Evolutionary conservation across 2,797 vertebrate species (phyloP).

Genomic region (Halcyon smyrnensis): DNA sequence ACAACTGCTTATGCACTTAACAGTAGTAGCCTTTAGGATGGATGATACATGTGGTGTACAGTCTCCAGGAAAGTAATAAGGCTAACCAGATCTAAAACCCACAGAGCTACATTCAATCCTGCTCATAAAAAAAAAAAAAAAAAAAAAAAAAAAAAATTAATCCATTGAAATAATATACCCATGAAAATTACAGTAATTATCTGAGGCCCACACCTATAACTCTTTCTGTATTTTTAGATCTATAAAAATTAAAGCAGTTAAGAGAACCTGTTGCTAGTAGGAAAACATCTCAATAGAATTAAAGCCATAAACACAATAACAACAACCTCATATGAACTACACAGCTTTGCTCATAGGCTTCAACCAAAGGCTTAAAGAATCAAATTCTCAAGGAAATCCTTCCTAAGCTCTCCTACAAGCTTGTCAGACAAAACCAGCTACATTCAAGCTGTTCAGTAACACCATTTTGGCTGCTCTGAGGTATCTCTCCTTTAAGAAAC

Average conservation of each 20-base stretch:
- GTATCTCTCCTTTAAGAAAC: neutral
- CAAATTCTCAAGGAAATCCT: neutral
- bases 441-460: rapidly evolving
- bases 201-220: neutral
- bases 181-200: neutral
- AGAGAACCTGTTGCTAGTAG: neutral
- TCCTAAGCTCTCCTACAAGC: neutral
- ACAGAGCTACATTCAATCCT: neutral
- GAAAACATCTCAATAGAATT: neutral
- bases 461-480: neutral
- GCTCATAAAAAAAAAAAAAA: neutral
- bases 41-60: rapidly evolving
- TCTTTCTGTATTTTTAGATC: neutral
- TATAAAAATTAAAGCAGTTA: neutral
- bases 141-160: neutral
- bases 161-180: neutral
- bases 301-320: neutral
- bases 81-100: neutral
- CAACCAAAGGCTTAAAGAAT: neutral
- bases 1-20: neutral
- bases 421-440: neutral
- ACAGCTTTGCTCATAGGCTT: neutral
- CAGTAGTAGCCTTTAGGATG: neutral
- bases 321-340: neutral
- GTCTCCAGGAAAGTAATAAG: neutral